Conservation (phyloP, 2,797 vertebrate genomes). For the Gephyroberyx darwinii region DNA sequence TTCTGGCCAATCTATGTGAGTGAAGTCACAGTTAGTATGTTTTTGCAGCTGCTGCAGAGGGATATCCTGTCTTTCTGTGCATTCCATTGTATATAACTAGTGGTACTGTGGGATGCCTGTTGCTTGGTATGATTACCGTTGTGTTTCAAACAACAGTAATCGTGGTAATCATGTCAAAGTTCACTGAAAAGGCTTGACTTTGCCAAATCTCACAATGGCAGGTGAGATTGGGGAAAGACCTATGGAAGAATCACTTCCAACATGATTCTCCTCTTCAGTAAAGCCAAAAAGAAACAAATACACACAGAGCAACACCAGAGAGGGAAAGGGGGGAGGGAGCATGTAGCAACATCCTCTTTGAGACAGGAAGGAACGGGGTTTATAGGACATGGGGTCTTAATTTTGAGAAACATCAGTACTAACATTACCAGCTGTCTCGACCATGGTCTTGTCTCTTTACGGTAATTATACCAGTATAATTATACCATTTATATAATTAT, state of each 20-base stretch:
- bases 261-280: slow-evolving; percentile 16
- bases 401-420: not conserved
- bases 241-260: slow-evolving; percentile 1
- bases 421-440: no score
- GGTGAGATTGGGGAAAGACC: not conserved
- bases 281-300: not conserved
- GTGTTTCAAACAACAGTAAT: not conserved
- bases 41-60: slow-evolving; percentile 54
- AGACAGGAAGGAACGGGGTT: slow-evolving; percentile 2
- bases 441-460: not conserved
- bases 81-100: not conserved
- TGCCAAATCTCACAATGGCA: not conserved
- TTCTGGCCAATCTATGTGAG: slow-evolving; percentile 1
- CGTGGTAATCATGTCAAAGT: no score
- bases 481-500: no score
- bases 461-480: not conserved
- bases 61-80: slow-evolving; percentile 51
- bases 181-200: no score
- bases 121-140: not conserved
- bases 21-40: slow-evolving; percentile 30
- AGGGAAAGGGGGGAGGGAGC: not conserved
- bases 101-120: not conserved
- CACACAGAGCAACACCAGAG: not conserved
- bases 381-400: slow-evolving; percentile 7
- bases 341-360: not conserved